Percentiles rank a stretch among this genome's conserved stretches.
Evolutionary conservation across 2,797 vertebrate species (phyloP).

Genomic region (Neopelma chrysocephalum): DNA sequence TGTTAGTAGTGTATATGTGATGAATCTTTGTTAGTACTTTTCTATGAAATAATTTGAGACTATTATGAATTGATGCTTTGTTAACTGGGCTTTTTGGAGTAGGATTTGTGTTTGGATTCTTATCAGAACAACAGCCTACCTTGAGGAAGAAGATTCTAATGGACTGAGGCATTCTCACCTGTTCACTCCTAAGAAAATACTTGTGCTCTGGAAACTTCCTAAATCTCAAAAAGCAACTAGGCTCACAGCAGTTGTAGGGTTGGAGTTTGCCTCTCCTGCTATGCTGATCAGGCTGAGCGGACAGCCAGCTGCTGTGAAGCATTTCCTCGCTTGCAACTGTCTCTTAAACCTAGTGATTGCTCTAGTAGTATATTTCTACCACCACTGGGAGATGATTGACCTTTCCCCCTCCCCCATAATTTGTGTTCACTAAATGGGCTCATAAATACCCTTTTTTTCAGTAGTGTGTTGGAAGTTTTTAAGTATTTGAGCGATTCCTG

Average conservation of each 20-base stretch:
- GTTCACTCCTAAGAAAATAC: not conserved
- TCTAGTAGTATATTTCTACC: not conserved
- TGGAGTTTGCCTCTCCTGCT: not conserved
- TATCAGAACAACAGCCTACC: not conserved
- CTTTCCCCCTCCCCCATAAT: not conserved
- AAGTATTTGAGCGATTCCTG: not conserved
- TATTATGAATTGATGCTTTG: not conserved
- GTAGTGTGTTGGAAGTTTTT: not conserved
- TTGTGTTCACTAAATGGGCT: not conserved
- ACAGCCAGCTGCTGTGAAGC: not conserved
- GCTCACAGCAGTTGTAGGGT: not conserved
- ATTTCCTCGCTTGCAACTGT: not conserved
- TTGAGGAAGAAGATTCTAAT: not conserved
- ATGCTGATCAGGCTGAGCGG: not conserved
- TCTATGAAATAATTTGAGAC: not conserved
- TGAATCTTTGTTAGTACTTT: not conserved
- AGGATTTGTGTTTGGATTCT: not conserved
- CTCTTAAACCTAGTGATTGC: not conserved
- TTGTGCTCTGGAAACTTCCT: not conserved
- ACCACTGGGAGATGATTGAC: not conserved
- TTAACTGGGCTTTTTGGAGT: not conserved
- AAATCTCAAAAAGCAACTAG: not conserved
- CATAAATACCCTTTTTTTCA: not conserved
- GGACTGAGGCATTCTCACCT: not conserved
- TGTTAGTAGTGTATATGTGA: not conserved